A percentile compares a stretch with the other conserved stretches of the same genome.
Evolutionary conservation across 2,888 invertebrate genomes (phyloP).

Genomic region (Leuctra nigra): DNA sequence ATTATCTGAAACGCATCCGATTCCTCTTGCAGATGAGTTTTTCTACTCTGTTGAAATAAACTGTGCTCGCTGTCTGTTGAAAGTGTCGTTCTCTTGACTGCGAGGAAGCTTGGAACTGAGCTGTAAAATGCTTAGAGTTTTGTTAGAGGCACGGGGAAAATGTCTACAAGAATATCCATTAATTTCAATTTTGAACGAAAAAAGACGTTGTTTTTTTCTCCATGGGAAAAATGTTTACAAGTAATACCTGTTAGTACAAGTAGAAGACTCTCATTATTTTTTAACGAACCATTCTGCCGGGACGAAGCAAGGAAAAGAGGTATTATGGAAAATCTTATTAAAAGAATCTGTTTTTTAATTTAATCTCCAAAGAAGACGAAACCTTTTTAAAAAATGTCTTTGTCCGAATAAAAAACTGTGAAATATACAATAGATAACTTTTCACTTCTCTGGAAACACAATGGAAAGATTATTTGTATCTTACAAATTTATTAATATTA

Average conservation of each 20-base stretch:
- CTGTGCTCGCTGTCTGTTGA: neutral
- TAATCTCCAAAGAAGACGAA: no score
- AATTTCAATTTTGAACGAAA: conserved; percentile 8
- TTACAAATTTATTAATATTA: no score
- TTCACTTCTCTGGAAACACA: no score
- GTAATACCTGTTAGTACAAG: conserved; percentile 7
- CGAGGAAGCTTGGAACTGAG: neutral
- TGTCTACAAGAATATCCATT: conserved; percentile 7
- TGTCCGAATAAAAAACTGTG: no score
- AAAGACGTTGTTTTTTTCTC: neutral
- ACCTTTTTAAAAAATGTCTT: no score
- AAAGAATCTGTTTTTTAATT: conserved; percentile 8
- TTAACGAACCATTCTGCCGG: conserved; percentile 1
- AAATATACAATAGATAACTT: no score
- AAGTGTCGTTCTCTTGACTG: neutral
- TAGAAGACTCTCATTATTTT: conserved; percentile 10
- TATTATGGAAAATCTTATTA: conserved; percentile 6
- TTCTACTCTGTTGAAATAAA: neutral
- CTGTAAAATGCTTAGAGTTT: neutral
- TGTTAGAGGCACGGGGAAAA: neutral
- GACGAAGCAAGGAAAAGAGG: neutral
- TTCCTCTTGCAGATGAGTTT: neutral
- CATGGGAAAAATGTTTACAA: conserved; percentile 13
- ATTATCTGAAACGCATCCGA: conserved; percentile 10
- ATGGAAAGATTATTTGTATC: no score